phyloP scores from a whole-genome alignment of 2,113 vertebrate species.

The Cinclus mexicanus region DNA sequence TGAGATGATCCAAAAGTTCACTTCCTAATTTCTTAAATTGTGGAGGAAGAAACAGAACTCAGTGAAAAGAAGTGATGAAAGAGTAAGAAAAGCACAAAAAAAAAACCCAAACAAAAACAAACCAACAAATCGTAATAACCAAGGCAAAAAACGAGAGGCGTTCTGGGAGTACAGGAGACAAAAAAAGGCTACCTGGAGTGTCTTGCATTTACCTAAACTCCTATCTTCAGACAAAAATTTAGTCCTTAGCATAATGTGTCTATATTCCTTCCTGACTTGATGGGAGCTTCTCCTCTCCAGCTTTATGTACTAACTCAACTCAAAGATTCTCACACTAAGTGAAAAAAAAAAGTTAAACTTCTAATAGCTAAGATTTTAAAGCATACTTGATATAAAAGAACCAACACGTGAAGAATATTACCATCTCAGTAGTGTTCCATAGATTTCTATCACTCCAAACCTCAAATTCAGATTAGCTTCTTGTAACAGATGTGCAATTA shows the following conservation, averaged over 20 bases:
- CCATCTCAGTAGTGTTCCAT: not conserved
- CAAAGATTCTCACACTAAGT: not conserved
- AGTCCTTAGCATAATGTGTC: not conserved
- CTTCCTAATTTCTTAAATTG: not conserved
- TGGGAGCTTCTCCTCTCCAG: not conserved
- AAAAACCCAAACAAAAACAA: not conserved
- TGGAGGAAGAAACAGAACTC: not conserved
- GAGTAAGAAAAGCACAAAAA: not conserved
- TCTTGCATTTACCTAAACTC: not conserved
- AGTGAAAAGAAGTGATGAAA: not conserved
- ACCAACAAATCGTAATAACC: not conserved
- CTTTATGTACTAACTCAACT: not conserved
- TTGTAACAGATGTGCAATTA: not conserved
- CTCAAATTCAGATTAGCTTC: not conserved
- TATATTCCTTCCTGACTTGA: not conserved
- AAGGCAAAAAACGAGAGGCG: not conserved
- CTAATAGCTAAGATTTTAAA: not conserved
- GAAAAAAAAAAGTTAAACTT: not conserved
- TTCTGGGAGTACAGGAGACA: not conserved
- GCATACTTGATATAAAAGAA: not conserved
- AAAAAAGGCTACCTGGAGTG: not conserved
- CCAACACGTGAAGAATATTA: not conserved
- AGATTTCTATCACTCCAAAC: not conserved
- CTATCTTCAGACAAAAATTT: not conserved
- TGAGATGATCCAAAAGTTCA: not conserved